phyloP scores from a whole-genome alignment of 2,113 vertebrate genomes.

The Aldabrachelys gigantea region DNA sequence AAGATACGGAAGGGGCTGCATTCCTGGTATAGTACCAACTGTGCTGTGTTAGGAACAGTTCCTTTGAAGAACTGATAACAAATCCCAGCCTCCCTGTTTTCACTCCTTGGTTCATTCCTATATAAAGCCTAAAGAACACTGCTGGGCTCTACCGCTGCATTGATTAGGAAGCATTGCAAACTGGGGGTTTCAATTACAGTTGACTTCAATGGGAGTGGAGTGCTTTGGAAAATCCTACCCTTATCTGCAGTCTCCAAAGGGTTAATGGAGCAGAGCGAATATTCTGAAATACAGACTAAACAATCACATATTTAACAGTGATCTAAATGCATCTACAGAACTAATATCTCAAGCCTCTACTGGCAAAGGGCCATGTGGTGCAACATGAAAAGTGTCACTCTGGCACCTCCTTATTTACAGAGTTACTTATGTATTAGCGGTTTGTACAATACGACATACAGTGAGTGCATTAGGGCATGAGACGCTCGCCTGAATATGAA shows the following conservation, averaged over 20 bases:
- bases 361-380: constrained; percentile 21
- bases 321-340: constrained; percentile 41
- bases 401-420: constrained; percentile 28
- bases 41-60: no score
- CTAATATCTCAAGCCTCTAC: constrained; percentile 42
- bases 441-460: neutral
- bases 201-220: neutral
- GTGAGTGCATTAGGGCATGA: neutral
- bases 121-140: neutral
- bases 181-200: fast-evolving
- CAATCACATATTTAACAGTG: constrained; percentile 40
- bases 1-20: no score
- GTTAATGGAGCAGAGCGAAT: neutral
- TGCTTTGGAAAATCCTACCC: neutral
- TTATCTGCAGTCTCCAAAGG: fast-evolving
- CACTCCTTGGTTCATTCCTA: neutral
- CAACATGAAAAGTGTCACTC: neutral
- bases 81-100: no score
- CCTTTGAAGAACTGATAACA: no score
- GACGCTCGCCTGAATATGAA: neutral
- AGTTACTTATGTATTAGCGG: constrained; percentile 19
- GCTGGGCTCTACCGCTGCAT: neutral
- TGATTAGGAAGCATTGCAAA: neutral
- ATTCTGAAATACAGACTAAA: neutral
- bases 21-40: no score